Evolutionary conservation across 2,888 invertebrate species (phyloP), one percentile per base, ranked within the genome.

Genomic region (Atherix ibis): DNA sequence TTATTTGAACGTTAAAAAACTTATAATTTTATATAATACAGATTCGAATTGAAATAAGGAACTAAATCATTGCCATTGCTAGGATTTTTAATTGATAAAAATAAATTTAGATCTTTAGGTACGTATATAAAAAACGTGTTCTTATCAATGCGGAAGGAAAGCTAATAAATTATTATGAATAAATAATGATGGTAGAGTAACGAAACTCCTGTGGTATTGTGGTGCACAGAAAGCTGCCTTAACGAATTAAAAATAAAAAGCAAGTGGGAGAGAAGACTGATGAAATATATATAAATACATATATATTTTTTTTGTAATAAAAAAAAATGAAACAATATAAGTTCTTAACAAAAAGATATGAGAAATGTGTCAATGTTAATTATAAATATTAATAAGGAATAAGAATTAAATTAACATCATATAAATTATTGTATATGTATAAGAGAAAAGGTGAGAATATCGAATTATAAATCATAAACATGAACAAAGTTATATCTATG

Each of bases 251-350:
- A n/a, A n/a, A n/a, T n/a, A n/a, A 38, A 37, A 35, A 40, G 40
- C 40, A 40, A 40, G 37, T 40, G 40, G 40, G 40, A 40, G 37
- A 40, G 35, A 40, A 40, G 40, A 40, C 40, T 40, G 40, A 40
- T 35, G 36, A 37, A 35, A 32, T 30, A 37, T n/a, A n/a, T n/a
- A n/a, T n/a, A n/a, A n/a, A n/a, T n/a, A n/a, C n/a, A n/a, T n/a
- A n/a, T n/a, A n/a, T n/a, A n/a, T n/a, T n/a, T 27, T 26, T 26
- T 26, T 26, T 26, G 5, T 26, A 22, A 8, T 22, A 22, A 22
- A 22, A 22, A 5, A 26, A 26, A 26, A 26, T n/a, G n/a, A n/a
- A n/a, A n/a, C n/a, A n/a, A n/a, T n/a, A n/a, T n/a, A n/a, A n/a
- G n/a, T n/a, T n/a, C n/a, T n/a, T n/a, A n/a, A n/a, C n/a, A n/a